phyloP scores from a whole-genome alignment of 2,797 vertebrate species.

The Thamnophis elegans region DNA sequence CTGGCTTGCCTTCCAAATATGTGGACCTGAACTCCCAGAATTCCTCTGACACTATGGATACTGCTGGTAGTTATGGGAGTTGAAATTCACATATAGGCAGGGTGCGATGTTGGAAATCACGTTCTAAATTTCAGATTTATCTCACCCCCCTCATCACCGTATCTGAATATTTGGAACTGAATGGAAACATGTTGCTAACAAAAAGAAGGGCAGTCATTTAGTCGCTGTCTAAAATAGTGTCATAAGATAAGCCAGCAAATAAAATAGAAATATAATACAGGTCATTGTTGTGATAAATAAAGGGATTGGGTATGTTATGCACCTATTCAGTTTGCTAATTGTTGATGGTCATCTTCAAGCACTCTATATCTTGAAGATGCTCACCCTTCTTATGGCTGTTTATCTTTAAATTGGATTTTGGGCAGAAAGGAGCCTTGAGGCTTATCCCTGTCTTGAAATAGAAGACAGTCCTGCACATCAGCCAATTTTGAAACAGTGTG shows the following conservation, averaged over 20 bases:
- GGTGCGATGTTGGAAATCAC: background rate
- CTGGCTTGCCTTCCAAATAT: background rate
- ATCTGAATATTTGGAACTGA: background rate
- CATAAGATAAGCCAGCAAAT: background rate
- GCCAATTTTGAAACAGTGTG: background rate
- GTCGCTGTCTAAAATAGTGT: background rate
- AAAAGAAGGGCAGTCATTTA: background rate
- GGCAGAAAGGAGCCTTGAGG: background rate
- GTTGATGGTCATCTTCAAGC: background rate
- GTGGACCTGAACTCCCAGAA: background rate
- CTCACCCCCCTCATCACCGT: background rate
- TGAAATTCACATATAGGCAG: background rate
- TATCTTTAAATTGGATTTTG: background rate
- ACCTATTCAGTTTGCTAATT: background rate
- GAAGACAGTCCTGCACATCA: background rate
- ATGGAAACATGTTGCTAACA: background rate
- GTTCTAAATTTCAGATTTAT: background rate
- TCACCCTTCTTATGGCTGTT: background rate
- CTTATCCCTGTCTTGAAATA: background rate
- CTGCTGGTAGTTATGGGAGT: background rate
- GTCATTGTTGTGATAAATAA: background rate
- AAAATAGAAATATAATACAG: background rate
- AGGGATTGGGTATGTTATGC: background rate
- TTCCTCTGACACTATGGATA: background rate
- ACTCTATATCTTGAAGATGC: background rate